Evolutionary conservation across 2,888 invertebrate genomes (phyloP).

Genomic region (Rhyacophila evoluta): DNA sequence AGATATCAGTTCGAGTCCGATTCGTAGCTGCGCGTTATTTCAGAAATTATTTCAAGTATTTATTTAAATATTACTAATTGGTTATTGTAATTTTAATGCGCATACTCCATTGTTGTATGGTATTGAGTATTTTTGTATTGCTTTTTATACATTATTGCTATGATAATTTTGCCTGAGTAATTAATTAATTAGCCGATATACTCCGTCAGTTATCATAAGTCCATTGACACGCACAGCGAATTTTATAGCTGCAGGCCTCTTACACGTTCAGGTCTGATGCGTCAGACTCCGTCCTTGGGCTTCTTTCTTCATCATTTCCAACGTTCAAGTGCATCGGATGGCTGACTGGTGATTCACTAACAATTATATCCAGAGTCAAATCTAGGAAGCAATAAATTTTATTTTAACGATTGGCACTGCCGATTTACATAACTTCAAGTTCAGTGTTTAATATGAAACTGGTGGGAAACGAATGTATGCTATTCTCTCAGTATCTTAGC

Average conservation of each 20-base stretch:
- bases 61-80: too few relatives aligned
- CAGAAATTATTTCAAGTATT: too few relatives aligned
- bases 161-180: neutral
- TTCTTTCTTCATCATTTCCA: neutral
- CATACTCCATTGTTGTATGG: too few relatives aligned
- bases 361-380: neutral
- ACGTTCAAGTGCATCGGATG: neutral
- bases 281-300: conserved; percentile 7
- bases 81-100: too few relatives aligned
- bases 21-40: too few relatives aligned
- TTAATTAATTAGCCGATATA: neutral
- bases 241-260: neutral
- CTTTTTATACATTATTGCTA: too few relatives aligned
- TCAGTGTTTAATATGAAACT: too few relatives aligned
- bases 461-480: too few relatives aligned
- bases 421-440: too few relatives aligned
- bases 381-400: neutral
- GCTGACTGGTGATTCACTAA: neutral
- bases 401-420: neutral
- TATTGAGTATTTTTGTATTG: too few relatives aligned
- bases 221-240: neutral
- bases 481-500: too few relatives aligned
- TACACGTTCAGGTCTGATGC: conserved; percentile 15
- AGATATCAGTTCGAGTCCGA: too few relatives aligned
- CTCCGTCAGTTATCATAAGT: neutral